A percentile compares a stretch with the other conserved stretches of the same genome.
Evolutionary conservation across 2,113 vertebrate species (phyloP).

Genomic region (Beaufortia kweichowensis): DNA sequence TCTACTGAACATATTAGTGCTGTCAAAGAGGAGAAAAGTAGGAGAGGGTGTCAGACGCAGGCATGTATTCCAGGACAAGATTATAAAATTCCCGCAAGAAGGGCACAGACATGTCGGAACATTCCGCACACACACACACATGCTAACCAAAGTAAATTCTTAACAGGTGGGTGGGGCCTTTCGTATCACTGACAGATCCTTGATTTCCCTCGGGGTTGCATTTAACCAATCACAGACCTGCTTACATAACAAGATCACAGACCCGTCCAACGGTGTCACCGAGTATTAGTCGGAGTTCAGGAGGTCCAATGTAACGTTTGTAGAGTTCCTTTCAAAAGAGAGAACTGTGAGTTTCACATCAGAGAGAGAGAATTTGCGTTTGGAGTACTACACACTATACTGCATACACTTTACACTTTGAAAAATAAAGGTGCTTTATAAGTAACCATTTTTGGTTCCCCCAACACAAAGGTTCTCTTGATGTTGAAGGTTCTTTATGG

Average conservation of each 20-base stretch:
- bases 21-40: constrained; percentile 65
- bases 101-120: constrained; percentile 71
- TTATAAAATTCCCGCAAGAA: constrained; percentile 78
- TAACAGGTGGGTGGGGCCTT: constrained; percentile 75
- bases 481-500: too few relatives aligned
- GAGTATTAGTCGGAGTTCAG: constrained; percentile 23
- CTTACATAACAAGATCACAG: constrained; percentile 39
- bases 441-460: too few relatives aligned
- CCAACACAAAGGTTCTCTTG: too few relatives aligned
- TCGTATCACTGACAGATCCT: constrained; percentile 69
- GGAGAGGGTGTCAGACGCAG: constrained; percentile 67
- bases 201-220: constrained; percentile 56
- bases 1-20: constrained; percentile 75
- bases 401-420: too few relatives aligned
- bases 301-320: constrained; percentile 13
- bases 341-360: not conserved
- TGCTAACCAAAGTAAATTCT: constrained; percentile 68
- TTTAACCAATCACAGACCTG: constrained; percentile 36
- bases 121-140: constrained; percentile 56
- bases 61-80: constrained; percentile 75
- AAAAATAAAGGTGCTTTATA: too few relatives aligned
- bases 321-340: not conserved
- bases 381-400: too few relatives aligned
- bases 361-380: not conserved
- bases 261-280: constrained; percentile 31